Conservation (phyloP, 2,797 vertebrate species). For the Phataginus tetradactyla region DNA sequence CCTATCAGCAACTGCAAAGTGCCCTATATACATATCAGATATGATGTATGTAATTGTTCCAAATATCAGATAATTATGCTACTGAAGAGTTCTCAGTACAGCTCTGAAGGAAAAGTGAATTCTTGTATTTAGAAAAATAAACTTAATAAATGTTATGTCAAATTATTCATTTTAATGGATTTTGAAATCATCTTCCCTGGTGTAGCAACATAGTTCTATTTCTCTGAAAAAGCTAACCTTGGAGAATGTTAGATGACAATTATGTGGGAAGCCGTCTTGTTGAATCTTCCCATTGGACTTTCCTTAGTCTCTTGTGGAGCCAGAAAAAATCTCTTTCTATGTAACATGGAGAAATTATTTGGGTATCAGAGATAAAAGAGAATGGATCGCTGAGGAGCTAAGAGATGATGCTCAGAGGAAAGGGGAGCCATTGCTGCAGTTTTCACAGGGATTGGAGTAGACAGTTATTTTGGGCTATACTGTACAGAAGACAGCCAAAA, state of each 20-base stretch:
- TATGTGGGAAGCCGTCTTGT: not conserved
- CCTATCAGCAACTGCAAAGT: not conserved
- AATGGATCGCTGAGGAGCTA: not conserved
- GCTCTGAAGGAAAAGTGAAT: not conserved
- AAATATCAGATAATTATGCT: not conserved
- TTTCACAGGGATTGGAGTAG: not conserved
- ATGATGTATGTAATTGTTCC: no score
- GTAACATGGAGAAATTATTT: not conserved
- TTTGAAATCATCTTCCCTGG: not conserved
- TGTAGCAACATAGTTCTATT: not conserved
- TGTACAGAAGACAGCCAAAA: not conserved
- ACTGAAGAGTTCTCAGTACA: not conserved
- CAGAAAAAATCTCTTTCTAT: not conserved
- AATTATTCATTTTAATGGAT: not conserved
- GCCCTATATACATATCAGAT: not conserved
- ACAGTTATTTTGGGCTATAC: not conserved
- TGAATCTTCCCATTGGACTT: not conserved
- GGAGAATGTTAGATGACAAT: not conserved
- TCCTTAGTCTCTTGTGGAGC: not conserved
- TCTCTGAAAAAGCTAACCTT: constrained; percentile 30
- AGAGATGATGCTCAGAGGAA: not conserved
- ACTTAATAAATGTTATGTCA: not conserved
- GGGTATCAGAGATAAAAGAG: not conserved
- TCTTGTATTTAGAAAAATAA: not conserved
- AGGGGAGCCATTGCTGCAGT: not conserved